Base-by-base conservation (phyloP, 2,888 invertebrate genomes). In the Drymonia ruficornis region DNA sequence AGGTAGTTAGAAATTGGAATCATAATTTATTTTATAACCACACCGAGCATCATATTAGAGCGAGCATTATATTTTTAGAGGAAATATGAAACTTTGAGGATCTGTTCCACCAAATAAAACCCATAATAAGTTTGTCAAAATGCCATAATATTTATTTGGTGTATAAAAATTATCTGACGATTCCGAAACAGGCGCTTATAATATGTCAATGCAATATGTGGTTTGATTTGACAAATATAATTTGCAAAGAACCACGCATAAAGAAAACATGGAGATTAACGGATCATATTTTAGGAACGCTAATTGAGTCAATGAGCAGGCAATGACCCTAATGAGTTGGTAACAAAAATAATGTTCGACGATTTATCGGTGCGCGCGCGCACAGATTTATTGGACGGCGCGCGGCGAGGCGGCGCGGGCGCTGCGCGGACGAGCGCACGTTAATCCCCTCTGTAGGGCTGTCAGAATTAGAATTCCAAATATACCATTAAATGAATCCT, bases 311-410 rank as follows among this genome's bases (percentile, higher is more conserved):
- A 89, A 87, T 89, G 83, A 84, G 86, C 87, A 89, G 91, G 76
- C 91, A 91, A 91, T 88, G 91, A 91, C 92, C 91, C 87, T 90
- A 91, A 91, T 90, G 91, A 90, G 91, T 82, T 84, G 85, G 86
- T 83, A 90, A 91, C 90, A 89, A 89, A 91, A 91, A 91, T 91
- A 91, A 91, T 91, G 89, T 83, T 75, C 76, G 77, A 83, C 88
- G 87, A 91, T 91, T 89, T 91, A 91, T 91, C 80, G 87, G 71
- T 83, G 89, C 87, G 89, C 87, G 81, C 83, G 89, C 86, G 86
- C 86, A 84, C 83, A 81, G 89, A 92, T 91, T 92, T 92, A 91
- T 90, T 80, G 75, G 80, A 81, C 75, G 75, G 70, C 74, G 66
- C 63, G 71, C 73, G 78, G 71, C 75, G 71, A 77, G 77, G 78